Evolutionary conservation across 2,888 invertebrate genomes (phyloP), one percentile per base, ranked within the genome.

Genomic region (Oeneis ivallda): DNA sequence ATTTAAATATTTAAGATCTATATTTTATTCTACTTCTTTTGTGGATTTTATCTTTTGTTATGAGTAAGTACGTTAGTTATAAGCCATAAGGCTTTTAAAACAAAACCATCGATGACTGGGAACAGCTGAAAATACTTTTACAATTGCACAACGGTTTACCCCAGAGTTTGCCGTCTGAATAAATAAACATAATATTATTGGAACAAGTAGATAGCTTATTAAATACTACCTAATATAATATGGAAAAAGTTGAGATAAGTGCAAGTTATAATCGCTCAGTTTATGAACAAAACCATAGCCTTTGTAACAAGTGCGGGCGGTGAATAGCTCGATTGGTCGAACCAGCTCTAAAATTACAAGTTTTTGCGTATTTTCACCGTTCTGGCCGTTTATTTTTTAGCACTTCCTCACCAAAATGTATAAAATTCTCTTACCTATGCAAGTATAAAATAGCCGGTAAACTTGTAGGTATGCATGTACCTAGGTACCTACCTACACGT

Each of bases 331-430:
- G 84, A 85, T 83, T 84, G 83, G 80, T 79, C 76, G 76, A 84
- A 84, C 87, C 85, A 85, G 86, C 85, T 87, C 85, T 84, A 86
- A 87, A 88, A 85, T 86, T 80, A 79, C 85, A 80, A 84, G 78
- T 87, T 87, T 86, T 88, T 76, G 74, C 71, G 71, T 72, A 72
- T 85, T 75, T 81, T 75, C 74, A 75, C 74, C 74, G 76, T 77
- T 76, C 77, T 72, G 79, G 77, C 78, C 75, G 79, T 78, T 82
- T 77, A 78, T 79, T 83, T 83, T 84, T 81, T 79, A 77, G 69
- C 71, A 81, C 76, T 83, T 82, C 81, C 79, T 79, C 72, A 74
- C 77, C 78, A 74, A 81, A 83, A 82, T 76, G 71, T 77, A 74
- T 76, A 73, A 72, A 56, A 70, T 72, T 67, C 62, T 19, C 56